These are phyloP conservation scores for Myopa testacea DNA, from an alignment of 2,888 invertebrate genomes.

Conservation along the genomic window DNA sequence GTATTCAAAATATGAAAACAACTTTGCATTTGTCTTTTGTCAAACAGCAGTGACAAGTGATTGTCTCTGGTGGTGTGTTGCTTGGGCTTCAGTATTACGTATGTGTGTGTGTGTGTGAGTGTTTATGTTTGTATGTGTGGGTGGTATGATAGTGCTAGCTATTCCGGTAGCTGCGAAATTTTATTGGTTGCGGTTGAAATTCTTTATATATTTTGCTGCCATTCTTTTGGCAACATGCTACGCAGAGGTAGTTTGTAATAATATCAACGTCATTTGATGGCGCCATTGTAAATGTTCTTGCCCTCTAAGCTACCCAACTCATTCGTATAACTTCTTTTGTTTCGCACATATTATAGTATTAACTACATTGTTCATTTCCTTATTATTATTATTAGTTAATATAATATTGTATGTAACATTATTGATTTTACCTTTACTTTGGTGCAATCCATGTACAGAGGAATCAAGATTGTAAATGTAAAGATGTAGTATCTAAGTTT, in stretches of 20 bases:
- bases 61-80: slow-evolving; percentile 35
- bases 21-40: slow-evolving; percentile 50
- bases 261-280: slow-evolving; percentile 39
- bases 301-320: no score
- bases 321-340: no score
- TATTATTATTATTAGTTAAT: no score
- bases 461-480: no score
- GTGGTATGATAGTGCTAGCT: not conserved
- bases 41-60: slow-evolving; percentile 45
- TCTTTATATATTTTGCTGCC: slow-evolving; percentile 43
- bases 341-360: no score
- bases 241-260: slow-evolving; percentile 37
- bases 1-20: slow-evolving; percentile 68
- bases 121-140: not conserved
- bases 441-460: no score
- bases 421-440: no score
- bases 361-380: no score
- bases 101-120: not conserved
- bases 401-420: no score
- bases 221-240: slow-evolving; percentile 45
- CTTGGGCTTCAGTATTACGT: not conserved
- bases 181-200: slow-evolving; percentile 51
- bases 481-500: no score
- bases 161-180: slow-evolving; percentile 48
- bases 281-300: slow-evolving; percentile 41